Base-by-base conservation (phyloP, 2,797 vertebrate species). In the Danio choprae region DNA sequence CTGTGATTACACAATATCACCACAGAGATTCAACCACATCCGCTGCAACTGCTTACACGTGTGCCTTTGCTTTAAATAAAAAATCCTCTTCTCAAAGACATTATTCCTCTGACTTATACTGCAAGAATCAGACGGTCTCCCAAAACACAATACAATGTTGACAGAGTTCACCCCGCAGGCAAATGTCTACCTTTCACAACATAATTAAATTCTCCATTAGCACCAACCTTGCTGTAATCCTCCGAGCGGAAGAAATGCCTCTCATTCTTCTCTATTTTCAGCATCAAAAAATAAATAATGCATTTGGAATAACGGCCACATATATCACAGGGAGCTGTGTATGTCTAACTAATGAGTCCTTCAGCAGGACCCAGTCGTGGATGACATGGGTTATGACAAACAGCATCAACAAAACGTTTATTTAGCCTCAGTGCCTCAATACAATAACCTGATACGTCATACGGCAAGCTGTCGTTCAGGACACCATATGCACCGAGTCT, bases 321-420 rank as follows among this genome's bases (percentile, higher is more conserved):
- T 83, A 76, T 59, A 81, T 85, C 84, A 82, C 71, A 69, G 62
- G 36, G 29, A 77, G 82, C 67, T 79, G 50, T 75, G 77, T 59
- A 22, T 81, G 41, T 63, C 22, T 71, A 80, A 81, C 62, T 81
- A 85, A 85, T 85, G 84, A 81, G 53, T 20, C 50, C 69, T 60
- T 77, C 40, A 60, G 58, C 60, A 43, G 58, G 41, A 55, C 64
- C 56, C 50, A 65, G 67, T 13, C 58, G 20, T 20, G 70, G 79
- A 81, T 69, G 68, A 64, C 59, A 79, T 18, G 63, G 86, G 89
- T 91, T 92, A 89, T 92, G 92, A 94, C 90, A 91, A 92, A 92
- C 90, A 83, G 87, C 89, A 85, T 91, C 89, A 90, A 89, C 89
- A 89, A 89, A 89, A 88, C 88, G 89, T 91, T 91, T 90, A 90